Evolutionary conservation across 2,797 vertebrate species (phyloP).

Genomic region (Calcarius lapponicus): DNA sequence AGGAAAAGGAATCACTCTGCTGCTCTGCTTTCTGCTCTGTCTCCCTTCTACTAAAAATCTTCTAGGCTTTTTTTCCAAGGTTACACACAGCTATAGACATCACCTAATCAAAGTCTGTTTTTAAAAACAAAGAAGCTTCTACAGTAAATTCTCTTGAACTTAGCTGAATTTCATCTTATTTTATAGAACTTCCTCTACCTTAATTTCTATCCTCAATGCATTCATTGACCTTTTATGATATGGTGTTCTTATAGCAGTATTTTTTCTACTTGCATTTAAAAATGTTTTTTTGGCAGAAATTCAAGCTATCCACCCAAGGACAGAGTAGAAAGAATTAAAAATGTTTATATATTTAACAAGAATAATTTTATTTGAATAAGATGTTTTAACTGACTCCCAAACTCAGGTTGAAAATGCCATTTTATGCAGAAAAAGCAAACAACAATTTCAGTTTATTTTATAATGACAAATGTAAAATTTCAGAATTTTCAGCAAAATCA

Average conservation of each 20-base stretch:
- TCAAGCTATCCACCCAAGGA: neutral
- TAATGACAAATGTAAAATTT: neutral
- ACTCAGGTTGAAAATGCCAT: neutral
- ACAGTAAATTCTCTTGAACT: neutral
- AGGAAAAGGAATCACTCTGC: fast-evolving
- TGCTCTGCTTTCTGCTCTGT: neutral
- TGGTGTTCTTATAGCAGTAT: neutral
- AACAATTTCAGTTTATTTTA: neutral
- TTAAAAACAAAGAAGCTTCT: neutral
- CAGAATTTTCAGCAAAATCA: neutral
- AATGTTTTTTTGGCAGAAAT: neutral
- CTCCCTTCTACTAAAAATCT: neutral
- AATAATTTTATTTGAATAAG: neutral
- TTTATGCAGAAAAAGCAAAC: neutral
- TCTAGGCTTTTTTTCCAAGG: neutral
- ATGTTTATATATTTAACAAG: neutral
- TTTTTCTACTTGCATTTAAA: neutral
- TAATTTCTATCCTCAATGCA: neutral
- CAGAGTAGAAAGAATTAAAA: neutral
- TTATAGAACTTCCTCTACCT: neutral
- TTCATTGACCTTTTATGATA: neutral
- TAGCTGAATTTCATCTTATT: neutral
- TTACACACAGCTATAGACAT: neutral
- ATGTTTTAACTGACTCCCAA: neutral
- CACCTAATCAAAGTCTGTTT: neutral